Percentiles rank a stretch among this genome's conserved stretches.
phyloP scores from a whole-genome alignment of 2,113 vertebrate species.

The Anolis sagrei region DNA sequence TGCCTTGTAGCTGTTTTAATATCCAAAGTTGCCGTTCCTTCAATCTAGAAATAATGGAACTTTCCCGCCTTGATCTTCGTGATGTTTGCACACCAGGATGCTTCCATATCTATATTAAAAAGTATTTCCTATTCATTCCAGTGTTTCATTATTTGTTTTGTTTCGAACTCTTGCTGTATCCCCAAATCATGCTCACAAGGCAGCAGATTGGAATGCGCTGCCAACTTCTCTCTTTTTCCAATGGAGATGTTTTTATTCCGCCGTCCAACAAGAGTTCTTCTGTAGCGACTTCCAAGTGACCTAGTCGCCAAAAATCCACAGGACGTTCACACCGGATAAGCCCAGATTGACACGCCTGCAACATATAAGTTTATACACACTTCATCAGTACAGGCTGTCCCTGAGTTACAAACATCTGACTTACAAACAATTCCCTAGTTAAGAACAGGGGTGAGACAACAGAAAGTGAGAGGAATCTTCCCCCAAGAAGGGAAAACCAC shows the following conservation, averaged over 20 bases:
- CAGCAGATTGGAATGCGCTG: rapidly evolving
- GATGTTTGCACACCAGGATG: not conserved
- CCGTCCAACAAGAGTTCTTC: rapidly evolving
- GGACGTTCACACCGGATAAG: constrained; percentile 92
- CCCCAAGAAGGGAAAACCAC: no score
- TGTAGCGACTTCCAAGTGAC: rapidly evolving
- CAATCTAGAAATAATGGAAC: not conserved
- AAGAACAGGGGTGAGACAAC: no score
- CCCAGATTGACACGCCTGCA: constrained; percentile 93
- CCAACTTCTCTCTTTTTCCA: not conserved
- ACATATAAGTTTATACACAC: not conserved
- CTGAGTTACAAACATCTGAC: no score
- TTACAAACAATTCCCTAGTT: no score
- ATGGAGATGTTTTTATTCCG: rapidly evolving
- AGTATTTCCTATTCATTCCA: rapidly evolving
- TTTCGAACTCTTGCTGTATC: rapidly evolving
- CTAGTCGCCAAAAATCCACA: constrained; percentile 92
- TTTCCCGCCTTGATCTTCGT: not conserved
- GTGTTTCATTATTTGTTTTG: not conserved
- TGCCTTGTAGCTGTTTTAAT: rapidly evolving
- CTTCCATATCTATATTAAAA: rapidly evolving
- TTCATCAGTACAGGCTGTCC: no score
- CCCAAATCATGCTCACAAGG: rapidly evolving
- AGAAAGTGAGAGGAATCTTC: no score
- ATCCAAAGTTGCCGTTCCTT: rapidly evolving